Percentiles rank a stretch among this genome's conserved stretches.
phyloP scores from a whole-genome alignment of 2,888 invertebrate genomes.

The Deroplatys truncata region DNA sequence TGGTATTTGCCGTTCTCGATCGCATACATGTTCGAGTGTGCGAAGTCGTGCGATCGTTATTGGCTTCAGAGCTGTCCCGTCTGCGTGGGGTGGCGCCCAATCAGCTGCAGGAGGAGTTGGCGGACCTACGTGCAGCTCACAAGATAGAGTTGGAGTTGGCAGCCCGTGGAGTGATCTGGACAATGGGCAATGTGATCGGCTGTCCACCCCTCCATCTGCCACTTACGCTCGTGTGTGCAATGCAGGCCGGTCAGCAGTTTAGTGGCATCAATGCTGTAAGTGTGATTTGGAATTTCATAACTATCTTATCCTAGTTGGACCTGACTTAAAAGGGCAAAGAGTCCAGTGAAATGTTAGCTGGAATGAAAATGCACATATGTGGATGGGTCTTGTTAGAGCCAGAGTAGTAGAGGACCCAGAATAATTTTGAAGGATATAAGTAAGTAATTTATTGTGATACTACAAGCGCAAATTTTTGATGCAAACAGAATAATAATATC shows the following conservation, averaged over 20 bases:
- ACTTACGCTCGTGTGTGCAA: constrained; percentile 67
- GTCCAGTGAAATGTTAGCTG: neutral
- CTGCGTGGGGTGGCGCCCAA: constrained; percentile 48
- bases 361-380: too few relatives aligned
- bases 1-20: constrained; percentile 1
- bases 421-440: too few relatives aligned
- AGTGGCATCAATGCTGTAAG: constrained; percentile 86
- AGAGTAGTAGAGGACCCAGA: too few relatives aligned
- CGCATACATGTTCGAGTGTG: constrained; percentile 12
- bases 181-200: constrained; percentile 53
- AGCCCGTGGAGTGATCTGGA: constrained; percentile 48
- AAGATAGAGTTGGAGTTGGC: constrained; percentile 32
- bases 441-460: too few relatives aligned
- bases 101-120: constrained; percentile 25
- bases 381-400: too few relatives aligned
- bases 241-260: constrained; percentile 85
- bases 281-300: constrained; percentile 28
- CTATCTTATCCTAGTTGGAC: neutral
- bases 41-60: constrained; percentile 13
- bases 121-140: constrained; percentile 20
- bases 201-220: constrained; percentile 62
- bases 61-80: constrained; percentile 46
- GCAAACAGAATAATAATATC: too few relatives aligned
- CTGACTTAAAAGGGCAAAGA: neutral
- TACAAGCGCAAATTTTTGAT: too few relatives aligned